Conservation (phyloP, 2,888 invertebrate species). For the Leucophora obtusa region DNA sequence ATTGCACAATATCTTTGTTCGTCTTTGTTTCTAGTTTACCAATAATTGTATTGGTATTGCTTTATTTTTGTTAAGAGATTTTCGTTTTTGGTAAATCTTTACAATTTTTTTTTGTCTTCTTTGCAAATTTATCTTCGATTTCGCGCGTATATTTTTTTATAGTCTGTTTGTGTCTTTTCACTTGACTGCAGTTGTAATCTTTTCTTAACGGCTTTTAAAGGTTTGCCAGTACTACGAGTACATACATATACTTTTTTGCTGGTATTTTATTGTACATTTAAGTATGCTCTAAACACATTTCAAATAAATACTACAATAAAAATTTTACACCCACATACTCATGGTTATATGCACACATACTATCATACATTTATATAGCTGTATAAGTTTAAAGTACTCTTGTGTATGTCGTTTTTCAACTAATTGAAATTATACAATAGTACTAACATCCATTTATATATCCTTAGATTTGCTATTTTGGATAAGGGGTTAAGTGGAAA, state of each 20-base stretch:
- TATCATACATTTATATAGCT: not conserved
- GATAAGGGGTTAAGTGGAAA: slow-evolving; percentile 5
- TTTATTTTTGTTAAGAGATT: not conserved
- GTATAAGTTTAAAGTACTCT: not conserved
- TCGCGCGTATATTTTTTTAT: slow-evolving; percentile 60
- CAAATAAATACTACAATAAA: slow-evolving; percentile 11
- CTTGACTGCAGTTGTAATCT: slow-evolving; percentile 74
- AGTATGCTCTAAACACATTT: not conserved
- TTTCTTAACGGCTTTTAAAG: slow-evolving; percentile 68
- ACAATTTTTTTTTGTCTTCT: not conserved
- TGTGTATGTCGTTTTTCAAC: not conserved
- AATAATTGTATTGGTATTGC: not conserved
- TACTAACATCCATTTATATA: not conserved
- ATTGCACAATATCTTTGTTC: not conserved
- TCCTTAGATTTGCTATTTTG: not conserved
- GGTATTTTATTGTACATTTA: slow-evolving; percentile 4
- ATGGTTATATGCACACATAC: not conserved
- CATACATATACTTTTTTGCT: not conserved
- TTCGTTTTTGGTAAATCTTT: not conserved
- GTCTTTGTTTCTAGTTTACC: not conserved
- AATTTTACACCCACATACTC: not conserved
- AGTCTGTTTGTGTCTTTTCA: slow-evolving; percentile 73
- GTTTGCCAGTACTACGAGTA: slow-evolving; percentile 30
- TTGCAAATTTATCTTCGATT: slow-evolving; percentile 4
- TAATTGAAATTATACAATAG: slow-evolving; percentile 6